Conservation (phyloP, 2,113 vertebrate species). For the Ictidomys tridecemlineatus region DNA sequence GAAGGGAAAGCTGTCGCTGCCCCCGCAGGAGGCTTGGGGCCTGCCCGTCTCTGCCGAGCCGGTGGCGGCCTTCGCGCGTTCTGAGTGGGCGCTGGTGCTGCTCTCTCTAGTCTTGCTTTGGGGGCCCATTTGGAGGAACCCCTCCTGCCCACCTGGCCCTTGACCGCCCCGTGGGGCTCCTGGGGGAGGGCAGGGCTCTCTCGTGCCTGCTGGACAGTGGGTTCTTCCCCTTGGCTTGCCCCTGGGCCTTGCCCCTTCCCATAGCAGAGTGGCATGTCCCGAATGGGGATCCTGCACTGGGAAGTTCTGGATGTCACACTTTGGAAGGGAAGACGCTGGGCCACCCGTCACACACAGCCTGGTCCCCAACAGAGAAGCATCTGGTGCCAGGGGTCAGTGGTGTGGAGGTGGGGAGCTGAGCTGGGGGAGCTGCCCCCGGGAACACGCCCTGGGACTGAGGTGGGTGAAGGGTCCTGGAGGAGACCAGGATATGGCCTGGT, state of each 20-base stretch:
- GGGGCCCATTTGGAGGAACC: background rate
- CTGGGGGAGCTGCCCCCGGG: background rate
- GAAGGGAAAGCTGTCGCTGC: background rate
- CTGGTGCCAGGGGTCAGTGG: rapidly evolving
- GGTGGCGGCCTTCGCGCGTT: background rate
- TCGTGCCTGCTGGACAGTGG: background rate
- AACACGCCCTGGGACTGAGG: background rate
- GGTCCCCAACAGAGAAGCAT: too few relatives aligned
- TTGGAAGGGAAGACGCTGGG: too few relatives aligned
- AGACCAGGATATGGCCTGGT: background rate
- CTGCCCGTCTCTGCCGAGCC: background rate
- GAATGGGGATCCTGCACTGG: background rate
- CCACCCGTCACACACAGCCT: rapidly evolving
- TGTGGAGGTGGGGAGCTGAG: too few relatives aligned
- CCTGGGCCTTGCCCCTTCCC: too few relatives aligned
- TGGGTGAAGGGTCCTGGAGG: background rate
- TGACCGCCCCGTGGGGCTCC: background rate
- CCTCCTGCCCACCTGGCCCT: background rate
- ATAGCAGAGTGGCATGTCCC: too few relatives aligned
- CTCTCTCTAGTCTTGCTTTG: background rate
- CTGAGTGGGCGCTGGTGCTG: background rate
- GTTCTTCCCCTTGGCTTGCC: background rate
- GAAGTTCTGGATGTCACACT: too few relatives aligned
- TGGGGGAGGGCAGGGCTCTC: background rate
- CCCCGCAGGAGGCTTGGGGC: too few relatives aligned